phyloP scores from a whole-genome alignment of 1,140 invertebrate genomes.

The Macrotrachela quadricornifera region DNA sequence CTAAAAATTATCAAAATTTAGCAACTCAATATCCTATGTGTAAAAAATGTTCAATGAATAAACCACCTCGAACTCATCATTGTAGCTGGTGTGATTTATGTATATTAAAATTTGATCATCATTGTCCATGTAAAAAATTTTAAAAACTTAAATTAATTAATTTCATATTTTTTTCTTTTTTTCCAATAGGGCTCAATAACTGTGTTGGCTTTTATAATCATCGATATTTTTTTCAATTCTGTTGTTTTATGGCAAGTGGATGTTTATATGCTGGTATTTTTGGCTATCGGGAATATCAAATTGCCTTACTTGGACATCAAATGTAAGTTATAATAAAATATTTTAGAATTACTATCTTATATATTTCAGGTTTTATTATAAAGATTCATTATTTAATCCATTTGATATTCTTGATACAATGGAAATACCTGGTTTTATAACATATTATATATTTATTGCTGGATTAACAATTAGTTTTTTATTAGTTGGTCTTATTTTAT shows the following conservation, averaged over 20 bases:
- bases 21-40: slow-evolving; percentile 69
- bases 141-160: not conserved
- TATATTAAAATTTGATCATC: slow-evolving; percentile 88
- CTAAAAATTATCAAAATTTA: slow-evolving; percentile 33
- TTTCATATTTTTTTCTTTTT: not conserved
- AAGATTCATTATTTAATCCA: not conserved
- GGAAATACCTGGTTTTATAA: not conserved
- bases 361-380: too few relatives aligned
- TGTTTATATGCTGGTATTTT: slow-evolving; percentile 61
- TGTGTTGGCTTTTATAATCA: slow-evolving; percentile 85
- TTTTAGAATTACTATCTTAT: too few relatives aligned
- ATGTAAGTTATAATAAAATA: too few relatives aligned
- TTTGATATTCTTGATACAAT: not conserved
- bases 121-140: slow-evolving; percentile 44
- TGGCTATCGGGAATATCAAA: slow-evolving; percentile 37
- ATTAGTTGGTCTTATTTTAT: slow-evolving; percentile 36
- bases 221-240: slow-evolving; percentile 76
- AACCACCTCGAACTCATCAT: slow-evolving; percentile 79
- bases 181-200: slow-evolving; percentile 79
- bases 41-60: slow-evolving; percentile 76
- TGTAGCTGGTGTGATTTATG: slow-evolving; percentile 82
- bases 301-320: not conserved
- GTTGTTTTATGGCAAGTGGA: slow-evolving; percentile 64
- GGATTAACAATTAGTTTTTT: slow-evolving; percentile 15
- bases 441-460: too few relatives aligned